phyloP scores from a whole-genome alignment of 2,113 vertebrate species.

The Suricata suricatta region DNA sequence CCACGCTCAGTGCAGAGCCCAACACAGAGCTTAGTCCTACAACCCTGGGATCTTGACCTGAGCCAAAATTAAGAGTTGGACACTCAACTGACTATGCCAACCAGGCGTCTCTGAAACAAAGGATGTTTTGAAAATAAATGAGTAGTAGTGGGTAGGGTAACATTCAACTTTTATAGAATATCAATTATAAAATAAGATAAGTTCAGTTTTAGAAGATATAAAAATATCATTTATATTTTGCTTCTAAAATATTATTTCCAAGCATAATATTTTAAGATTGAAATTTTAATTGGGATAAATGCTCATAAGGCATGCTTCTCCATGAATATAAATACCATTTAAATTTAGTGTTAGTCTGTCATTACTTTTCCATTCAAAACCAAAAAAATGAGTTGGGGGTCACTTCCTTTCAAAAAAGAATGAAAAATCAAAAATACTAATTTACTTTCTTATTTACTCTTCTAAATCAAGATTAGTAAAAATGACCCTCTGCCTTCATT shows the following conservation, averaged over 20 bases:
- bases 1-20: too few species aligned
- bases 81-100: too few species aligned
- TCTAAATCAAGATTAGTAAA: conserved; percentile 76
- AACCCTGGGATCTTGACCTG: too few species aligned
- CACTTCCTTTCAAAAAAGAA: conserved; percentile 65
- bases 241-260: conserved; percentile 32
- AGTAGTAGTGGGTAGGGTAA: background rate
- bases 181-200: background rate
- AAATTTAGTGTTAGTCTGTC: background rate
- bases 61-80: too few species aligned
- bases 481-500: conserved; percentile 73
- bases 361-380: background rate
- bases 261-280: background rate
- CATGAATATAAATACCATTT: background rate
- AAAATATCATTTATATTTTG: background rate
- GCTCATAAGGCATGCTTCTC: background rate
- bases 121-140: conserved; percentile 32
- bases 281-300: background rate
- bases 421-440: conserved; percentile 63
- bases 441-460: conserved; percentile 67
- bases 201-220: background rate
- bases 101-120: background rate
- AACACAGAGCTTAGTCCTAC: too few species aligned
- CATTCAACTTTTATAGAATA: background rate
- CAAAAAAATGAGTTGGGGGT: conserved; percentile 50